A percentile compares a stretch with the other conserved stretches of the same genome.
phyloP scores from a whole-genome alignment of 2,113 vertebrate genomes.

The Larimichthys polyactis region DNA sequence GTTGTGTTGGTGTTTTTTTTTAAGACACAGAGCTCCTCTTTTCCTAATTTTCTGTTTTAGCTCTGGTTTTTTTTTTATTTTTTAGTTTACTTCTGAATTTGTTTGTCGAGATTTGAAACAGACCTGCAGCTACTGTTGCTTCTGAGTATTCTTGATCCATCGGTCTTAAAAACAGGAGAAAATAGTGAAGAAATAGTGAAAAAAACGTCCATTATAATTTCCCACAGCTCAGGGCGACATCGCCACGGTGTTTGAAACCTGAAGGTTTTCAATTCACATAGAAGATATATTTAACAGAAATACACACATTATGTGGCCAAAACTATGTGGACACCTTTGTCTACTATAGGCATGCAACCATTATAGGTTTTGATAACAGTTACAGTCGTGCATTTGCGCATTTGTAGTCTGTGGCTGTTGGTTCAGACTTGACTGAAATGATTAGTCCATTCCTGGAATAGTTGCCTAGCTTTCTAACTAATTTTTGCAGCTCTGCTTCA shows the following conservation, averaged over 20 bases:
- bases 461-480: too few species aligned
- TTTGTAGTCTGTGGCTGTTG: not conserved
- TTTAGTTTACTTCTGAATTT: not conserved
- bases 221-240: not conserved
- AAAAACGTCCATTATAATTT: not conserved
- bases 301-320: not conserved
- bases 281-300: not conserved
- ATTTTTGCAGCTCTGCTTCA: too few species aligned
- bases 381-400: not conserved
- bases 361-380: too few species aligned
- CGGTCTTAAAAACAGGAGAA: not conserved
- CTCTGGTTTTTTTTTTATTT: not conserved
- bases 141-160: not conserved
- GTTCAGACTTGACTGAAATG: not conserved
- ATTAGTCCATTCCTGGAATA: too few species aligned
- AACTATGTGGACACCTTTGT: not conserved
- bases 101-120: not conserved
- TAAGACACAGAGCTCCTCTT: not conserved
- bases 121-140: not conserved
- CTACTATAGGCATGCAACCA: too few species aligned
- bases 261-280: not conserved
- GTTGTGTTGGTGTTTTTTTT: not conserved
- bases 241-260: not conserved
- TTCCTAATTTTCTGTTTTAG: not conserved
- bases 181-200: not conserved